Percentiles rank a stretch among this genome's conserved stretches.
Conservation (phyloP, 2,888 invertebrate genomes). For the Conistra vaccinii region DNA sequence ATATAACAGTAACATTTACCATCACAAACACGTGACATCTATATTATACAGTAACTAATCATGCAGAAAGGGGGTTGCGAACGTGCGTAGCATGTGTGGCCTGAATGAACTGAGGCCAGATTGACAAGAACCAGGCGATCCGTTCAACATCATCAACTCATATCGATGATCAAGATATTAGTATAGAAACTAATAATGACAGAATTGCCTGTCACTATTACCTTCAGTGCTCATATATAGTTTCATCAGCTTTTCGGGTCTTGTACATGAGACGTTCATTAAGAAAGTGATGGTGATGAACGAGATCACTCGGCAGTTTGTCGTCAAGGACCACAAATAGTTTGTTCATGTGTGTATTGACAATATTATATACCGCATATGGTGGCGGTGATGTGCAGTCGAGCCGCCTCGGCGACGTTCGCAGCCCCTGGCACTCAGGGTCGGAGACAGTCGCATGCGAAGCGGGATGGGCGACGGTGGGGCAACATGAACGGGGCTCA, state of each 20-base stretch:
- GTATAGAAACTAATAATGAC: conserved; percentile 35
- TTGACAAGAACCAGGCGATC: conserved; percentile 79
- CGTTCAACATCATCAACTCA: conserved; percentile 57
- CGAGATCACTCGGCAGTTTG: conserved; percentile 73
- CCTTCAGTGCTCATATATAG: conserved; percentile 46
- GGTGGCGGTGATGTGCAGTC: conserved; percentile 81
- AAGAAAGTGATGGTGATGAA: conserved; percentile 55
- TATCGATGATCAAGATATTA: conserved; percentile 23
- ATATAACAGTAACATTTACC: conserved; percentile 74
- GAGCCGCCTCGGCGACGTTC: conserved; percentile 85
- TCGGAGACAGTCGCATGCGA: conserved; percentile 91
- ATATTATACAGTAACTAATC: conserved; percentile 84
- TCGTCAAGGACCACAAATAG: conserved; percentile 70
- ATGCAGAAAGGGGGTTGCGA: conserved; percentile 91
- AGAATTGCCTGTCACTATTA: conserved; percentile 46
- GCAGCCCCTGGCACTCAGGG: conserved; percentile 90
- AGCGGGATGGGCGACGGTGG: conserved; percentile 91
- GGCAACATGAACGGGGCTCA: conserved; percentile 91
- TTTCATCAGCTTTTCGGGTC: conserved; percentile 22
- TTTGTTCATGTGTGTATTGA: conserved; percentile 75
- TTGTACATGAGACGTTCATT: conserved; percentile 33
- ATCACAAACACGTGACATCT: conserved; percentile 87
- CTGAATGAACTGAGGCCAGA: conserved; percentile 78
- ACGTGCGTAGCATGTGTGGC: conserved; percentile 86
- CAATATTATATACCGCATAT: conserved; percentile 84